Conservation (phyloP, 2,797 vertebrate species). For the Picus viridis region DNA sequence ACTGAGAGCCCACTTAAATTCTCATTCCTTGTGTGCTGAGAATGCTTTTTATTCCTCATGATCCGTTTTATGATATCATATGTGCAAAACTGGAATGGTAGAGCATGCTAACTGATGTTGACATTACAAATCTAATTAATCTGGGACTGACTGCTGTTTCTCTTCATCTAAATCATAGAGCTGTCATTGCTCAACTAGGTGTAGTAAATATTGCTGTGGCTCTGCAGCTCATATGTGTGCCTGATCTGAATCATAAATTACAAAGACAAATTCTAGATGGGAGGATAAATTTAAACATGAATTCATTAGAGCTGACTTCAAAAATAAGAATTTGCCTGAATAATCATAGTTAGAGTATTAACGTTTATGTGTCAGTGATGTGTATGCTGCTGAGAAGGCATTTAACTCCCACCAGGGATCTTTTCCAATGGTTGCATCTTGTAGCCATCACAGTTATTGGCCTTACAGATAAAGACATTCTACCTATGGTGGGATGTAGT, state of each 20-base stretch:
- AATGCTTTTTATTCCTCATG: not conserved
- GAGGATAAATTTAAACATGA: conserved; percentile 26
- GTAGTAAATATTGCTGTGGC: conserved; percentile 25
- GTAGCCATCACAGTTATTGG: not conserved
- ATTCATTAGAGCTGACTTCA: conserved; percentile 6
- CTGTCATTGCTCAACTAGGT: not conserved
- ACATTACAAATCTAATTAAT: conserved; percentile 48
- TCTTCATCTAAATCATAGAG: conserved; percentile 32
- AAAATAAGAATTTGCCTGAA: conserved; percentile 8
- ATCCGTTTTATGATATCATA: not conserved
- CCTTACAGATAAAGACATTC: not conserved
- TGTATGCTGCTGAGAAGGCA: not conserved
- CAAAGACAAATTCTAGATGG: not conserved
- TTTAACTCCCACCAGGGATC: not conserved
- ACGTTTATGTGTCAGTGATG: not conserved
- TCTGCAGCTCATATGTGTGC: not conserved
- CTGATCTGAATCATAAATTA: conserved; percentile 44
- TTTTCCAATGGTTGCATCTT: not conserved
- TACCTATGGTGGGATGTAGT: not conserved
- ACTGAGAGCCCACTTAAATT: not conserved
- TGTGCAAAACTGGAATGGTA: not conserved
- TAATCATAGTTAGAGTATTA: not conserved
- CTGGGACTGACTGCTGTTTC: conserved; percentile 22
- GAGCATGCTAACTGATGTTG: not conserved
- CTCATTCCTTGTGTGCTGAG: not conserved